phyloP scores from a whole-genome alignment of 2,113 vertebrate genomes.

The Hoplias malabaricus region DNA sequence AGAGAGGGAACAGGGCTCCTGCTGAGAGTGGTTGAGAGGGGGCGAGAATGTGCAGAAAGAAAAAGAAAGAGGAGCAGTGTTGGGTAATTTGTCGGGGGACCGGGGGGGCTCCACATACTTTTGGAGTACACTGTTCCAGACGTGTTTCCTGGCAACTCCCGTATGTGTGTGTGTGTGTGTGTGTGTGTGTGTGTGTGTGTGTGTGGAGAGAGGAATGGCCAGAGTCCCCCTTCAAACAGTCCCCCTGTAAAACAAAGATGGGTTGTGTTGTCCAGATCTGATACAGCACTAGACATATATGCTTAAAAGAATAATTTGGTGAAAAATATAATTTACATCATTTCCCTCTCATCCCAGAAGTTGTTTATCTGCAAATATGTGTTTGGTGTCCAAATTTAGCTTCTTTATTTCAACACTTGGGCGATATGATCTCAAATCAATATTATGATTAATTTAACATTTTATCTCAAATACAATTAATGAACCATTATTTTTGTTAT shows the following conservation, averaged over 20 bases:
- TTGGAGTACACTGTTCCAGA: slow-evolving; percentile 21
- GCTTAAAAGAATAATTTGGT: not conserved
- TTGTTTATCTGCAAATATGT: too few species aligned
- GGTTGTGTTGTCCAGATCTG: not conserved
- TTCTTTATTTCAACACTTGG: too few species aligned
- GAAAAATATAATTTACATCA: too few species aligned
- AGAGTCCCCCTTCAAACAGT: not conserved
- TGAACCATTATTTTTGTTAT: too few species aligned
- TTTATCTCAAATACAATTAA: too few species aligned
- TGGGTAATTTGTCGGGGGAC: slow-evolving; percentile 31
- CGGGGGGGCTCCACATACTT: slow-evolving; percentile 39
- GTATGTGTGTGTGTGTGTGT: slow-evolving; percentile 1
- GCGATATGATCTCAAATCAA: too few species aligned
- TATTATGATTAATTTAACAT: too few species aligned
- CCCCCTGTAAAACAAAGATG: not conserved
- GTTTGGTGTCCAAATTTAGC: too few species aligned
- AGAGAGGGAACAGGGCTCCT: slow-evolving; percentile 5
- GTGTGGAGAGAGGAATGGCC: not conserved
- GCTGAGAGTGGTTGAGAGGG: slow-evolving; percentile 14
- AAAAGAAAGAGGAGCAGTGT: slow-evolving; percentile 41
- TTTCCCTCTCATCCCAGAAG: not conserved
- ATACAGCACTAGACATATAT: not conserved
- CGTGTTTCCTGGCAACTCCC: slow-evolving; percentile 38
- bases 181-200: slow-evolving; percentile 10
- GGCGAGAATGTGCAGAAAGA: slow-evolving; percentile 31